Evolutionary conservation across 2,888 invertebrate species (phyloP).

Genomic region (Scaptodrosophila latifasciaeformis): DNA sequence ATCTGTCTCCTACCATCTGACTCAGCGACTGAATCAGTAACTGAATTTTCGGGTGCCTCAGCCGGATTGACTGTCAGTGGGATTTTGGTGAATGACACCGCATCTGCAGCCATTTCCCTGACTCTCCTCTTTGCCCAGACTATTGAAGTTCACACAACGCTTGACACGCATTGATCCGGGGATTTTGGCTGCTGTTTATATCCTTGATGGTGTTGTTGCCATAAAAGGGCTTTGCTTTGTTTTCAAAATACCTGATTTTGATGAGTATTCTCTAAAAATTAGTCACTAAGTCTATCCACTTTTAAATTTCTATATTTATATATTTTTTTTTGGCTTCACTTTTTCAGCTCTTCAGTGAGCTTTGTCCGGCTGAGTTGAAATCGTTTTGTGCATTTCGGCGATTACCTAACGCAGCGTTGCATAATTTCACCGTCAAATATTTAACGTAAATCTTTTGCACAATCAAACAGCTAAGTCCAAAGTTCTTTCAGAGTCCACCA

Average conservation of each 20-base stretch:
- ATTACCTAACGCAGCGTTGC: conserved; percentile 63
- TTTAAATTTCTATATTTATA: neutral
- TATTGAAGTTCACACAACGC: neutral
- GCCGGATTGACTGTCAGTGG: conserved; percentile 45
- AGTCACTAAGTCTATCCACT: too few relatives aligned
- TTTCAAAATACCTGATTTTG: neutral
- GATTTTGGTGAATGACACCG: too few relatives aligned
- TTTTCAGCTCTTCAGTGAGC: neutral
- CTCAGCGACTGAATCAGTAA: conserved; percentile 2
- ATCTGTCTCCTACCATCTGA: neutral
- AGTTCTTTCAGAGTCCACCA: conserved; percentile 7
- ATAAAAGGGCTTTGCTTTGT: neutral
- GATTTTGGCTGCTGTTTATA: neutral
- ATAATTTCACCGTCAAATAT: conserved; percentile 67
- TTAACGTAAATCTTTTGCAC: conserved; percentile 63
- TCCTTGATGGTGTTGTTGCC: neutral
- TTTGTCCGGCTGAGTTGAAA: neutral
- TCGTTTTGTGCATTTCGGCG: conserved; percentile 45
- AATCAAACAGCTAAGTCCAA: conserved; percentile 48
- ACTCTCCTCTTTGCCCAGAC: conserved; percentile 17
- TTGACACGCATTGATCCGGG: neutral
- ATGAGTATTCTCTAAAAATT: neutral
- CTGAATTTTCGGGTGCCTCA: conserved; percentile 21
- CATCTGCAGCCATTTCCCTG: conserved; percentile 3
- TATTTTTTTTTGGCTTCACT: neutral